Conservation (phyloP, 2,797 vertebrate species). For the Zonotrichia albicollis region DNA sequence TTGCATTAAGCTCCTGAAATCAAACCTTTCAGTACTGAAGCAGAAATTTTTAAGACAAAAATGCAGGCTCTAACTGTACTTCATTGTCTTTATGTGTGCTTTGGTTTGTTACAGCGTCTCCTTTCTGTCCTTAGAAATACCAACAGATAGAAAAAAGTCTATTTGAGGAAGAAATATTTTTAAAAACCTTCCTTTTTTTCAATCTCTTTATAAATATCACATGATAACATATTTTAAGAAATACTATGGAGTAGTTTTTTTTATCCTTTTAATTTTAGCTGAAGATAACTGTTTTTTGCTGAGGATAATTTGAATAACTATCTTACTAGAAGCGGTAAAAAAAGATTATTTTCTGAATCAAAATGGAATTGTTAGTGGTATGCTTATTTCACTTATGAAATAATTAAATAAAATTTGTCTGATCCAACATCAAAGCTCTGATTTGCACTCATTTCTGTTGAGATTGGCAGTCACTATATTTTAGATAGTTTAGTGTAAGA, state of each 20-base stretch:
- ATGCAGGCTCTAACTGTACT: not conserved
- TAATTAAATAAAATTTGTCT: not conserved
- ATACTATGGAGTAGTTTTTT: not conserved
- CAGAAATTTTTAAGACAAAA: not conserved
- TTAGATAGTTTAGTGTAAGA: not conserved
- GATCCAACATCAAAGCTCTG: not conserved
- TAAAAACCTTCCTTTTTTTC: fast-evolving
- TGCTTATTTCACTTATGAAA: not conserved
- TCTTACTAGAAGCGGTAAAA: not conserved
- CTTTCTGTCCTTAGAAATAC: not conserved
- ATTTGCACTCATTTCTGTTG: not conserved
- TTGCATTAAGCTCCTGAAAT: not conserved
- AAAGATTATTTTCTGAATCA: not conserved
- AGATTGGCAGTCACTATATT: not conserved
- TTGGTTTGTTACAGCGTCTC: not conserved
- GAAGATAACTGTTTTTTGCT: not conserved
- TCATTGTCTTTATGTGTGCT: not conserved
- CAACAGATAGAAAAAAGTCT: not conserved
- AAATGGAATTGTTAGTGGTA: not conserved
- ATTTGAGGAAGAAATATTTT: not conserved
- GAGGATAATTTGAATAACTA: not conserved
- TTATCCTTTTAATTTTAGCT: not conserved
- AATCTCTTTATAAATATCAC: not conserved
- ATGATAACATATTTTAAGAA: not conserved
- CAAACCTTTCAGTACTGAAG: not conserved